Evolutionary conservation across 2,888 invertebrate species (phyloP).

Genomic region (Pediacus dermestoides): DNA sequence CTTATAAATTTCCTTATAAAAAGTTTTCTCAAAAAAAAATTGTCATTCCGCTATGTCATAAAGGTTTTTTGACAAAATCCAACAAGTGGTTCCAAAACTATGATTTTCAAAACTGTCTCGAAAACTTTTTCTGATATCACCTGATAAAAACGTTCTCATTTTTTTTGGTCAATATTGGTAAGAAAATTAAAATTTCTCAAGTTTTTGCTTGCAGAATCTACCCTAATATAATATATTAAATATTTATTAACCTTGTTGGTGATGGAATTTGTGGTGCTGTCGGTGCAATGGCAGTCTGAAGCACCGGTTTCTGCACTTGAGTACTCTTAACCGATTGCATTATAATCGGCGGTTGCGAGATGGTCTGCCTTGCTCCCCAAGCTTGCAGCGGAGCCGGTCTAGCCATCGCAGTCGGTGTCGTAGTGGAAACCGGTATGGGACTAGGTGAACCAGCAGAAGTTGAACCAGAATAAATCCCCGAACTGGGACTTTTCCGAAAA

Average conservation of each 20-base stretch:
- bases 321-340: slow-evolving; percentile 97
- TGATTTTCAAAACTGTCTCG: too few relatives aligned
- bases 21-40: too few relatives aligned
- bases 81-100: too few relatives aligned
- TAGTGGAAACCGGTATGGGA: slow-evolving; percentile 60
- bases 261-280: slow-evolving; percentile 66
- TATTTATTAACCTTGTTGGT: slow-evolving; percentile 35
- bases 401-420: slow-evolving; percentile 60
- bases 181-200: too few relatives aligned
- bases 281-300: slow-evolving; percentile 94
- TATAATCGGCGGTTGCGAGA: slow-evolving; percentile 88
- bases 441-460: slow-evolving; percentile 80
- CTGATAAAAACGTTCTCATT: too few relatives aligned
- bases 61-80: too few relatives aligned
- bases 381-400: slow-evolving; percentile 79
- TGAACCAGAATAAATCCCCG: slow-evolving; percentile 80
- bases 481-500: slow-evolving; percentile 76
- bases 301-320: slow-evolving; percentile 89
- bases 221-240: slow-evolving; percentile 9
- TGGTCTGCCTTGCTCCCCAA: slow-evolving; percentile 83
- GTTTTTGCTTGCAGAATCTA: too few relatives aligned
- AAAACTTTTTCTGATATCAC: too few relatives aligned
- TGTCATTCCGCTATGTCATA: too few relatives aligned
- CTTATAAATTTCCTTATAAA: too few relatives aligned
- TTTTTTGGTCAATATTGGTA: too few relatives aligned